These are phyloP conservation scores for Corapipo altera DNA, from an alignment of 2,113 vertebrate genomes.

Conservation along the genomic window DNA sequence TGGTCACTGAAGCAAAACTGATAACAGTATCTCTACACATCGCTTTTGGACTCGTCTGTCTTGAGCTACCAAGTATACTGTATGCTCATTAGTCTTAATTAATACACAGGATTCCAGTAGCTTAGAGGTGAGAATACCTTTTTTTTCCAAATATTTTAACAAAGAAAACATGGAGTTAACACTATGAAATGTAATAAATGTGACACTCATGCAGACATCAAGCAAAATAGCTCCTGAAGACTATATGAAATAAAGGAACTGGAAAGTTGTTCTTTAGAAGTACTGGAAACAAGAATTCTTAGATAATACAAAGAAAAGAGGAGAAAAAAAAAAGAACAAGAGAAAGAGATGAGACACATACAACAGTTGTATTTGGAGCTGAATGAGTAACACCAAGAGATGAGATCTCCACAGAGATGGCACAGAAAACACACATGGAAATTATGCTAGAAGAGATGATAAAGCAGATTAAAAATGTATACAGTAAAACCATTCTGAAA, in stretches of 20 bases:
- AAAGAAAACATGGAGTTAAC: background rate
- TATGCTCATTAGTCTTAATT: background rate
- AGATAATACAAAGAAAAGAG: background rate
- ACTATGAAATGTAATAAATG: background rate
- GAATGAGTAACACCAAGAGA: background rate
- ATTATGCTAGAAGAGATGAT: background rate
- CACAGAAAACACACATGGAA: background rate
- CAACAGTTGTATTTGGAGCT: background rate
- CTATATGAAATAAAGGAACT: background rate
- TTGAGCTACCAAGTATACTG: background rate
- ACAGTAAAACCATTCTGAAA: background rate
- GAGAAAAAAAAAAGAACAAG: background rate
- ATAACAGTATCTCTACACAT: background rate
- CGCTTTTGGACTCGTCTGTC: background rate
- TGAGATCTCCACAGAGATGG: background rate
- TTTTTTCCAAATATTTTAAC: background rate
- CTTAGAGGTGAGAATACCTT: background rate
- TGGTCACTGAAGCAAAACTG: conserved; percentile 3
- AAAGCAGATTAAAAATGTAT: background rate
- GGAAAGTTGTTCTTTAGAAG: background rate
- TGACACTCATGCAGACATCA: background rate
- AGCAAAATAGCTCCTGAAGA: background rate
- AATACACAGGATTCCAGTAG: background rate
- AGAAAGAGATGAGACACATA: background rate
- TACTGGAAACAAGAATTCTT: background rate